A percentile compares a stretch with the other conserved stretches of the same genome.
Conservation (phyloP, 1,140 invertebrate genomes). For the Bombus superbus region DNA sequence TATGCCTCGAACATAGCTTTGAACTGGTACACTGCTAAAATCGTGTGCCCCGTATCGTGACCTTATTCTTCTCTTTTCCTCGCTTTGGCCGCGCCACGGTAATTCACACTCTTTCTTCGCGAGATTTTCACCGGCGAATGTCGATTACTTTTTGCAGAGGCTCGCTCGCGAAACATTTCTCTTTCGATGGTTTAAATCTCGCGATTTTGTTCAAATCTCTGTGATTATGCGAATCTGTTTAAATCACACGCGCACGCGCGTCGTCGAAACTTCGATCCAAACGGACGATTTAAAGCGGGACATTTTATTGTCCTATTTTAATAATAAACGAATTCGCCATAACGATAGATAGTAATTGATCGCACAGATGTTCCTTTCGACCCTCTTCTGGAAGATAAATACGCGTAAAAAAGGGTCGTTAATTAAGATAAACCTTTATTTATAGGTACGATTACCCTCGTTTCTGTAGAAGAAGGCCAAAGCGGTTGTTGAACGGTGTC, state of each 20-base stretch:
- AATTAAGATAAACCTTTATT: constrained; percentile 46
- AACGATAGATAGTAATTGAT: background rate
- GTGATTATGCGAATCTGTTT: too few relatives aligned
- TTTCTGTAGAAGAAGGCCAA: constrained; percentile 28
- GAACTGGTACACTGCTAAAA: constrained; percentile 4
- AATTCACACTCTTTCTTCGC: constrained; percentile 3
- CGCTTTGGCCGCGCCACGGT: background rate
- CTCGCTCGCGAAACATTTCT: background rate
- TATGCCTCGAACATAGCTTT: constrained; percentile 8
- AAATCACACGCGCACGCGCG: too few relatives aligned
- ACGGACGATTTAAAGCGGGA: too few relatives aligned
- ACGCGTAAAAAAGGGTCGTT: constrained; percentile 38
- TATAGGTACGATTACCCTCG: constrained; percentile 43
- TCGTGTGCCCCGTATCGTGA: constrained; percentile 10
- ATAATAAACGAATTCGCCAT: background rate
- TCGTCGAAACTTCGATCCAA: too few relatives aligned
- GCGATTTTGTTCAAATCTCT: too few relatives aligned
- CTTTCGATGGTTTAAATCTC: background rate
- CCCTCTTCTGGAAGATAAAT: constrained; percentile 25
- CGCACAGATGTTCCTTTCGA: too few relatives aligned
- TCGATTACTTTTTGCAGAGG: background rate
- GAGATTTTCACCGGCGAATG: background rate
- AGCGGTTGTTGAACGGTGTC: constrained; percentile 31
- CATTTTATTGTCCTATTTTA: too few relatives aligned
- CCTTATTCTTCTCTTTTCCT: constrained; percentile 11